Evolutionary conservation across 1,140 invertebrate species (phyloP), one percentile per base, ranked within the genome.

Genomic region (Zophobas atratus): DNA sequence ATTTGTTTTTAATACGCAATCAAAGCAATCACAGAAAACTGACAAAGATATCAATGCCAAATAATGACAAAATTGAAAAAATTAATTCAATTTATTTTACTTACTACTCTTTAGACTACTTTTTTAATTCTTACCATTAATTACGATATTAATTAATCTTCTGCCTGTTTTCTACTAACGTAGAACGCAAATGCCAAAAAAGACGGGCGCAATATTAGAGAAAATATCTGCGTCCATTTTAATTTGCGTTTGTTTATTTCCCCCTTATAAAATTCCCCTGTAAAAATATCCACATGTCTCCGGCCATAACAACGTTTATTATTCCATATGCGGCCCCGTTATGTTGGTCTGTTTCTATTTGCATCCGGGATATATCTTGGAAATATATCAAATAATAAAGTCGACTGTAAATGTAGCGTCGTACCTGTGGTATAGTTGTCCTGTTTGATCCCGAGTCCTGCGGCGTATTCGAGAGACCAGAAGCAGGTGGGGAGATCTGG

Each of bases 401-500:
- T 55, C 6, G 70, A 72, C 70, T 72, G 70, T 72, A 72, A 72
- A 72, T 38, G 51, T 72, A 72, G 51, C 48, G 39, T 20, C 20
- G 20, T 72, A 72, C 60, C 60, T 67, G 60, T 67, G 60, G 70
- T 75, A 57, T 75, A 41, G 49, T 56, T 75, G 53, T 53, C 41
- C 72, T 75, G 72, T 75, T 55, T 75, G 72, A 75, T 72, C 70
- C 51, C 2, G 8, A 72, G 75, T 77, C 75, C 72, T 77, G 71
- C 57, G 67, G 60, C 46, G 70, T 51, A 55, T 70, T 73, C 76
- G 63, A 55, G 63, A 55, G 57, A 70, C 55, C 70, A 71, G 76
- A 32, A 67, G 70, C 80, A 80, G 77, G 79, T 80, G 79, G 76
- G 74, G 75, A 81, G 80, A 76, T 82, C 80, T 76, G 81, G 82